Evolutionary conservation across 2,797 vertebrate species (phyloP).

Genomic region (Halcyon leucocephala): DNA sequence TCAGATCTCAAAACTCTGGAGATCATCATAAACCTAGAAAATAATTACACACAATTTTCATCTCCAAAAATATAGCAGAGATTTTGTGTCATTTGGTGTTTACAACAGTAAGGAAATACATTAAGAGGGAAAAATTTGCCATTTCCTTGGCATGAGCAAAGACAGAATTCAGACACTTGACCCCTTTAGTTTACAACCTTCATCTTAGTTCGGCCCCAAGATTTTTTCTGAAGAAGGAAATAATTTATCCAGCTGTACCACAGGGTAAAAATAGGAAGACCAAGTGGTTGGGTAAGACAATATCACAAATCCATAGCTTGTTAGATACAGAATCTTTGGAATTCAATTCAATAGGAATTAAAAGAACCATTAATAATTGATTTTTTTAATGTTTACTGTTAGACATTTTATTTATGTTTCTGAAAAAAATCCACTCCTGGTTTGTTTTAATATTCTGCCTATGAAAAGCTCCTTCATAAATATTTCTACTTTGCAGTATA

Average conservation of each 20-base stretch:
- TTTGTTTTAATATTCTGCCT: constrained; percentile 46
- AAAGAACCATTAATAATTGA: constrained; percentile 40
- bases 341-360: not conserved
- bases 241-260: not conserved
- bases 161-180: not conserved
- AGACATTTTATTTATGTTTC: constrained; percentile 33
- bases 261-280: not conserved
- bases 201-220: not conserved
- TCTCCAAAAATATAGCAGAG: not conserved
- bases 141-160: not conserved
- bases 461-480: constrained; percentile 49
- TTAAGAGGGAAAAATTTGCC: not conserved
- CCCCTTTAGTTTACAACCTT: not conserved
- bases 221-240: not conserved
- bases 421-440: constrained; percentile 37
- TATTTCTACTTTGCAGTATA: constrained; percentile 57
- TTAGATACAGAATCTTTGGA: not conserved
- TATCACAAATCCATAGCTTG: not conserved
- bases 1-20: not conserved
- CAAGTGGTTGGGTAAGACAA: not conserved
- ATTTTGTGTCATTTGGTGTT: not conserved
- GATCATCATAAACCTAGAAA: not conserved
- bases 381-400: constrained; percentile 37
- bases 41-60: not conserved
- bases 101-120: not conserved